These are phyloP conservation scores for Pollenia labialis DNA, from an alignment of 2,888 invertebrate genomes.

Conservation along the genomic window DNA sequence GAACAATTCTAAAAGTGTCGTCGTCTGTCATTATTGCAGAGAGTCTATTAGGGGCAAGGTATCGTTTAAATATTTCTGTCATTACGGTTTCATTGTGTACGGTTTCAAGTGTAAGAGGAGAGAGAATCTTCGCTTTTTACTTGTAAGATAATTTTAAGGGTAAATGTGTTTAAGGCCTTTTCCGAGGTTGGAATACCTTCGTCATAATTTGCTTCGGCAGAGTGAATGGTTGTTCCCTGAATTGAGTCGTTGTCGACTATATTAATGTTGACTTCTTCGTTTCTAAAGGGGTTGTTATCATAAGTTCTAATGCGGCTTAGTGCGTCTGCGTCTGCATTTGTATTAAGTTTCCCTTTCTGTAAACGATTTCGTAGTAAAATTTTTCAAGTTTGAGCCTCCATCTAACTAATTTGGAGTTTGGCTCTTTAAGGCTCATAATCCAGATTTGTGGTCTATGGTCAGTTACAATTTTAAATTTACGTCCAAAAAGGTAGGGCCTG, in stretches of 20 bases:
- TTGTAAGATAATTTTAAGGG: conserved; percentile 69
- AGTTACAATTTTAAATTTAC: too few species aligned
- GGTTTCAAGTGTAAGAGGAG: conserved; percentile 39
- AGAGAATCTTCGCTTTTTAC: conserved; percentile 42
- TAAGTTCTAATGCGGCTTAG: conserved; percentile 67
- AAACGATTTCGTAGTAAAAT: conserved; percentile 74
- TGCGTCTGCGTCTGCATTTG: conserved; percentile 73
- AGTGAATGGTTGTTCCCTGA: conserved; percentile 63
- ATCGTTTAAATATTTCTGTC: conserved; percentile 20
- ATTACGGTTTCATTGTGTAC: conserved; percentile 65
- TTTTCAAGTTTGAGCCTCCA: conserved; percentile 35
- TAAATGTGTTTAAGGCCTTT: conserved; percentile 74
- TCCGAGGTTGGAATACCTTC: conserved; percentile 74
- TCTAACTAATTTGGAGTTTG: conserved; percentile 14
- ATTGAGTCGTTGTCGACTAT: conserved; percentile 47
- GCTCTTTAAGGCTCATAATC: not conserved
- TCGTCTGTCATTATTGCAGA: conserved; percentile 53
- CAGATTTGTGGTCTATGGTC: conserved; percentile 24
- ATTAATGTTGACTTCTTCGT: conserved; percentile 46
- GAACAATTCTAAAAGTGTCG: conserved; percentile 18
- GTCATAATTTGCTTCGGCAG: conserved; percentile 66
- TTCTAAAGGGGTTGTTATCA: not conserved
- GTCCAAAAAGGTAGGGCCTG: too few species aligned
- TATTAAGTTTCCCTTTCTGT: conserved; percentile 74
- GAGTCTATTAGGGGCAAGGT: conserved; percentile 72